phyloP scores from a whole-genome alignment of 2,888 invertebrate genomes.

The Tetanocera ferruginea region DNA sequence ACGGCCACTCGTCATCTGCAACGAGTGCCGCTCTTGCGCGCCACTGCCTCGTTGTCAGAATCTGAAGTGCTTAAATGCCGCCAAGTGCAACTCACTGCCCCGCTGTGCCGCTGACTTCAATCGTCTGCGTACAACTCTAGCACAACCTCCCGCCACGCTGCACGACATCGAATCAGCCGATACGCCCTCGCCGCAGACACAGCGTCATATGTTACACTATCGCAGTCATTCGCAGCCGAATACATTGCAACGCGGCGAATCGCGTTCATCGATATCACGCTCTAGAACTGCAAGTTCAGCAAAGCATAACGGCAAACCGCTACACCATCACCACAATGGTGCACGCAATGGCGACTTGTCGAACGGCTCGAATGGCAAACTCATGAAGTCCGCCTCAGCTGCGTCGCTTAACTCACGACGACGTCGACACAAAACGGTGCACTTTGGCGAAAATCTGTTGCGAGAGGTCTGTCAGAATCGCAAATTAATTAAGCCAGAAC shows the following conservation, averaged over 20 bases:
- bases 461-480: constrained; percentile 82
- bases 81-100: constrained; percentile 71
- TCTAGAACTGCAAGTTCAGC: constrained; percentile 30
- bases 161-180: constrained; percentile 63
- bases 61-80: constrained; percentile 69
- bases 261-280: constrained; percentile 58
- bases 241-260: constrained; percentile 67
- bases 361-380: constrained; percentile 59
- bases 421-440: constrained; percentile 82
- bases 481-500: constrained; percentile 70
- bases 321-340: constrained; percentile 53
- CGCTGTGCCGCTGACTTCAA: constrained; percentile 69
- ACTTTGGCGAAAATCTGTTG: constrained; percentile 82
- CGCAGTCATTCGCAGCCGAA: constrained; percentile 69
- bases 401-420: constrained; percentile 78
- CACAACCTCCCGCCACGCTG: constrained; percentile 62
- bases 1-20: constrained; percentile 63
- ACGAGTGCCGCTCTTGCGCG: constrained; percentile 67
- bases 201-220: constrained; percentile 52
- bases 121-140: constrained; percentile 65
- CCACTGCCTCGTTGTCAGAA: constrained; percentile 68
- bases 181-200: constrained; percentile 48
- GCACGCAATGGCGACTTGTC: constrained; percentile 48
- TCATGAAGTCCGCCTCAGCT: constrained; percentile 73
- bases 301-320: constrained; percentile 35